Base-by-base conservation (phyloP, 2,888 invertebrate species). In the Sinelater perroti region DNA sequence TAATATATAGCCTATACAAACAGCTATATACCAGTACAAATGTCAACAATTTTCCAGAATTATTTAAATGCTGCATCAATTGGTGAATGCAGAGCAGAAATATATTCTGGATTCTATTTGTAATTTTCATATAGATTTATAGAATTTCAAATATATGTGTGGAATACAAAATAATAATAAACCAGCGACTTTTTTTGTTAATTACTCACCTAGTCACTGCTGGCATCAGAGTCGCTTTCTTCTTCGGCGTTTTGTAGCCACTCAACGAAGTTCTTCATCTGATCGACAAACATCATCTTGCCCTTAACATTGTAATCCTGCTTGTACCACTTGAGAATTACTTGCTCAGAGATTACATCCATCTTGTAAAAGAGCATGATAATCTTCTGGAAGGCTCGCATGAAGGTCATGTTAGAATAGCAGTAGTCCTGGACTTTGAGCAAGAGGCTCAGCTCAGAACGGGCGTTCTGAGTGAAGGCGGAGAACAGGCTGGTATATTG, bases 381-480 rank as follows among this genome's bases (percentile, higher is more conserved):
- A 73, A 97, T 95, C 83, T 97, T 97, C 79, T 94, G 94, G 87
- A 97, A 97, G 79, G 94, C 94, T 78, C 95, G 94, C 94, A 97
- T 95, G 81, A 97, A 97, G 79, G 92, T 94, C 96, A 97, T 97
- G 83, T 97, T 97, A 78, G 96, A 96, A 79, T 97, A 97, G 81
- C 97, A 97, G 81, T 92, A 97, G 77, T 97, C 97, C 81, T 97
- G 97, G 70, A 97, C 92, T 81, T 95, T 94, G 67, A 92, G 83
- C 73, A 97, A 85, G 67, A 97, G 85, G 58, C 90, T 89, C 71
- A 95, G 84, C 81, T 97, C 95, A 38, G 95, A 90, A 72, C 90
- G 90, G 63, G 90, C 90, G 63, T 89, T 88, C 74, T 89, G 88
- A 68, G 94, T 89, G 73, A 97, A 95, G 20, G 93, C 91, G 64